These are phyloP conservation scores for Anas platyrhynchos DNA, from an alignment of 2,113 vertebrate genomes.

Conservation along the genomic window DNA sequence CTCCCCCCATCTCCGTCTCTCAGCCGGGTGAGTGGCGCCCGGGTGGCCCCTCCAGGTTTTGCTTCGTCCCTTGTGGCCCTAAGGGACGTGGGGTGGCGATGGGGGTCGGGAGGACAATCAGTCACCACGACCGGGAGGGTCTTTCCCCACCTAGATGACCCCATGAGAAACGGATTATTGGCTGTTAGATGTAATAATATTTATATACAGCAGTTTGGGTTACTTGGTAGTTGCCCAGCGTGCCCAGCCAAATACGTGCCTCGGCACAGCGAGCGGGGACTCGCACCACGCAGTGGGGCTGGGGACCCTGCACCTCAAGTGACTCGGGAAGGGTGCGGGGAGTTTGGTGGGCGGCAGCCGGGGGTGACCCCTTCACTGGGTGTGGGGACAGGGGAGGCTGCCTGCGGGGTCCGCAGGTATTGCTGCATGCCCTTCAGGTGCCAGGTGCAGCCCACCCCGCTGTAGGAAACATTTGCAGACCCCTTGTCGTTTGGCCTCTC, in stretches of 20 bases:
- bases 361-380: not conserved
- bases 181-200: not conserved
- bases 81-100: not conserved
- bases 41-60: not conserved
- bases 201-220: not conserved
- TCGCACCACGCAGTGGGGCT: accelerated
- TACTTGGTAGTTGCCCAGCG: not conserved
- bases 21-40: no score
- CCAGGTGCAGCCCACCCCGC: not conserved
- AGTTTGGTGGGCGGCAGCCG: not conserved
- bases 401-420: not conserved
- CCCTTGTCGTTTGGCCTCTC: accelerated
- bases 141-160: not conserved
- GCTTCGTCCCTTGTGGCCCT: not conserved
- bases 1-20: no score
- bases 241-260: not conserved
- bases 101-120: not conserved
- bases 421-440: not conserved
- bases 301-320: no score
- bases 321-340: not conserved
- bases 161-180: not conserved
- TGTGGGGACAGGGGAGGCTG: not conserved
- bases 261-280: not conserved
- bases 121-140: not conserved
- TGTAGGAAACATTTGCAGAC: not conserved